These are phyloP conservation scores for Alsophila aescularia DNA, from an alignment of 2,888 invertebrate genomes.

Conservation along the genomic window DNA sequence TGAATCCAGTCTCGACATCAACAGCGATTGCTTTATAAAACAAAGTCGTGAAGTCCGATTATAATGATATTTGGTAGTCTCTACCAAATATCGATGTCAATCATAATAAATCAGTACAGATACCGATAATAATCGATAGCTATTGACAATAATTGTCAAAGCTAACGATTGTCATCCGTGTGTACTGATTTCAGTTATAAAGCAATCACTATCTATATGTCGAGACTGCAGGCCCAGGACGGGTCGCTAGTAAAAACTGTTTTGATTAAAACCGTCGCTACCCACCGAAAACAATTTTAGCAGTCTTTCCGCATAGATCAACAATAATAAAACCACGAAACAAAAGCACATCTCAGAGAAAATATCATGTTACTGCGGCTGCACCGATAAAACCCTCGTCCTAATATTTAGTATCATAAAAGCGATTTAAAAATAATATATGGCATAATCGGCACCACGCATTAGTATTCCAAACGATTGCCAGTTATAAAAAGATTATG, in stretches of 20 bases:
- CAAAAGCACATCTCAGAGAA: conserved; percentile 66
- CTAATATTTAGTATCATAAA: conserved; percentile 83
- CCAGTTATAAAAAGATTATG: conserved; percentile 76
- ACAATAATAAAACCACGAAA: conserved; percentile 75
- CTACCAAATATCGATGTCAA: no score
- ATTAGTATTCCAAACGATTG: conserved; percentile 76
- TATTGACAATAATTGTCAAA: no score
- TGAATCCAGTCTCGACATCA: no score
- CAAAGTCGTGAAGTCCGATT: no score
- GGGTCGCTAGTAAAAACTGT: conserved; percentile 18
- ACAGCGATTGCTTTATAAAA: no score
- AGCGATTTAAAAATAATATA: conserved; percentile 79
- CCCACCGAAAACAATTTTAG: conserved; percentile 57
- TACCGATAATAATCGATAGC: no score
- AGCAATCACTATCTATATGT: no score
- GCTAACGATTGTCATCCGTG: no score
- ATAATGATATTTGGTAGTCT: no score
- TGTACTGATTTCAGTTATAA: no score
- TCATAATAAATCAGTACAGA: neutral
- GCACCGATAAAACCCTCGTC: conserved; percentile 77
- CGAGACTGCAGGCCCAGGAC: no score
- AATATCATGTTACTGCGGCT: conserved; percentile 79
- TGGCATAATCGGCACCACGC: conserved; percentile 73
- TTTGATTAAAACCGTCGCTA: conserved; percentile 37
- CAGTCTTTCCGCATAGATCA: conserved; percentile 78